Percentiles rank a stretch among this genome's conserved stretches.
Evolutionary conservation across 1,140 invertebrate species (phyloP).

Genomic region (Calliopsis andreniformis): DNA sequence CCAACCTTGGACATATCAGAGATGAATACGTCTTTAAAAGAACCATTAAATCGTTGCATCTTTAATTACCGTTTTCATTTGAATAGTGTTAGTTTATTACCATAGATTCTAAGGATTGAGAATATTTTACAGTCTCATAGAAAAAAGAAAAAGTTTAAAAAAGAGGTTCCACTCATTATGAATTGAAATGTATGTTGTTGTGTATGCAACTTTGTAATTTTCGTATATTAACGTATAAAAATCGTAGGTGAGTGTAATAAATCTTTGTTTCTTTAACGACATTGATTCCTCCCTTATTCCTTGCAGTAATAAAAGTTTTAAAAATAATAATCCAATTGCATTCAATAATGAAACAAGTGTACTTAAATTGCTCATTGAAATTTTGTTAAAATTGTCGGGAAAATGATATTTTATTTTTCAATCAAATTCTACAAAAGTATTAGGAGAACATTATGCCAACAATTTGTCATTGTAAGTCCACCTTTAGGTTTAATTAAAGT

Average conservation of each 20-base stretch:
- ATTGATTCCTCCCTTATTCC: neutral
- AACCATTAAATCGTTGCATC: slow-evolving; percentile 3
- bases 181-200: slow-evolving; percentile 33
- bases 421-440: too few species aligned
- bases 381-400: too few species aligned
- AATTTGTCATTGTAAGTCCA: too few species aligned
- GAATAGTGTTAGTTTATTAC: slow-evolving; percentile 26
- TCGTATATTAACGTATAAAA: slow-evolving; percentile 68
- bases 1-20: slow-evolving; percentile 76
- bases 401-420: too few species aligned
- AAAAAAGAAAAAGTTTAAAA: neutral
- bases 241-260: slow-evolving; percentile 77
- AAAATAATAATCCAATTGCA: too few species aligned
- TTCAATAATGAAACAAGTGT: too few species aligned
- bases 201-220: slow-evolving; percentile 55
- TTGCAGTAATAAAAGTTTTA: neutral
- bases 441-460: too few species aligned
- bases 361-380: too few species aligned
- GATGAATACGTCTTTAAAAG: slow-evolving; percentile 37
- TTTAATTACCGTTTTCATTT: slow-evolving; percentile 12
- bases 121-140: slow-evolving; percentile 40
- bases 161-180: neutral
- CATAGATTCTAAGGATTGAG: slow-evolving; percentile 1
- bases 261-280: slow-evolving; percentile 70
- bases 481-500: too few species aligned